A percentile compares a stretch with the other conserved stretches of the same genome.
These are phyloP conservation scores for Belonocnema kinseyi DNA, from an alignment of 1,140 invertebrate genomes.

Conservation along the genomic window DNA sequence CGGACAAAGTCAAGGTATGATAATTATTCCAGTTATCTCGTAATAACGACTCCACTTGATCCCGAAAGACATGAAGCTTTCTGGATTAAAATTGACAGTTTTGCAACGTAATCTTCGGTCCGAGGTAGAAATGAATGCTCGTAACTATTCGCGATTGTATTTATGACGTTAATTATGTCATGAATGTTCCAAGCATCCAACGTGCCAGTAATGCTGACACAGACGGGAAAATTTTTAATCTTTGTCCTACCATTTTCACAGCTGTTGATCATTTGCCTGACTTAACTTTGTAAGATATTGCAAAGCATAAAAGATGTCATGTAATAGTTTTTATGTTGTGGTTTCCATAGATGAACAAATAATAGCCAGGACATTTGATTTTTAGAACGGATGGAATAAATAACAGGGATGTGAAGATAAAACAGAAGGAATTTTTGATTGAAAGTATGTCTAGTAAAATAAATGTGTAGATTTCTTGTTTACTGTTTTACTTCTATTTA, in stretches of 20 bases:
- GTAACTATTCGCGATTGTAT: not conserved
- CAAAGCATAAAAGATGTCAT: no score
- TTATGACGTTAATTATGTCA: conserved; percentile 27
- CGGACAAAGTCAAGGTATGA: conserved; percentile 61
- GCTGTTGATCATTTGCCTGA: not conserved
- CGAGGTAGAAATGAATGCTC: conserved; percentile 30
- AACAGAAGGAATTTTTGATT: no score
- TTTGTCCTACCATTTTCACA: not conserved
- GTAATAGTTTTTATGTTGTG: no score
- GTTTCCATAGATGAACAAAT: no score
- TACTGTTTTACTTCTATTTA: no score
- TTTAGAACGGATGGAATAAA: no score
- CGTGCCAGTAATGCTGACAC: not conserved
- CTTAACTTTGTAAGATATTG: not conserved
- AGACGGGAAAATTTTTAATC: not conserved
- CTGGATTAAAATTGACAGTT: conserved; percentile 1
- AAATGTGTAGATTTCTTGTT: no score
- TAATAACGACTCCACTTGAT: conserved; percentile 11
- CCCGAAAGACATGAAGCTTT: conserved; percentile 17
- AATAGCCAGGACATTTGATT: no score
- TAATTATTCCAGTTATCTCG: conserved; percentile 28
- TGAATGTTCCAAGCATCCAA: not conserved
- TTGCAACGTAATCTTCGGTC: not conserved
- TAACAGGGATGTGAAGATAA: no score
- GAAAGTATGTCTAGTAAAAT: no score